Conservation (phyloP, 2,888 invertebrate species). For the Pegoplata infirma region DNA sequence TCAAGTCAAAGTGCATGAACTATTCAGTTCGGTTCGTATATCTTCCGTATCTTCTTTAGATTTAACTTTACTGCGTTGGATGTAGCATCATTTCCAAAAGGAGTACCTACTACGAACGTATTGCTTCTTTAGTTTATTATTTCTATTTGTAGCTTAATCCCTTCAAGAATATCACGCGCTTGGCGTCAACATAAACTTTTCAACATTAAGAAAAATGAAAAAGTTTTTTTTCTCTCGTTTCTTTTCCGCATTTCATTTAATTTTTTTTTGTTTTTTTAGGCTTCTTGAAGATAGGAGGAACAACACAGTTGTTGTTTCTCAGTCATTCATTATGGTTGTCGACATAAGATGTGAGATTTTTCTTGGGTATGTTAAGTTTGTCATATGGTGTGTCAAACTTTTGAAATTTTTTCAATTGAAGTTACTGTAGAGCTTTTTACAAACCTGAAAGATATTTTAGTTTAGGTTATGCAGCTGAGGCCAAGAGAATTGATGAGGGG, state of each 20-base stretch:
- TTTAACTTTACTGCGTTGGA: not conserved
- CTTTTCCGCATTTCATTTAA: constrained; percentile 23
- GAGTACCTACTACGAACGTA: not conserved
- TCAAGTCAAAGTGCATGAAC: constrained; percentile 49
- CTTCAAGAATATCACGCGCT: constrained; percentile 59
- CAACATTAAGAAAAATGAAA: constrained; percentile 45
- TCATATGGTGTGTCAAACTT: not conserved
- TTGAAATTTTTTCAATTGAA: too few species aligned
- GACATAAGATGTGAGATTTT: not conserved
- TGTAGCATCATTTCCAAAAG: constrained; percentile 5
- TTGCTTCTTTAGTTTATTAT: constrained; percentile 29
- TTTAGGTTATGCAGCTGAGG: too few species aligned
- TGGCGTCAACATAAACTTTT: constrained; percentile 58
- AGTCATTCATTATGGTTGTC: constrained; percentile 23
- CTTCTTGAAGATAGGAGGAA: not conserved
- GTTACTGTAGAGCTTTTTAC: too few species aligned
- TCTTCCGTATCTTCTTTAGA: constrained; percentile 12
- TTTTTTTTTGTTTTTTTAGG: constrained; percentile 36
- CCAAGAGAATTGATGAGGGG: too few species aligned
- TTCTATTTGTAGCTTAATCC: constrained; percentile 56
- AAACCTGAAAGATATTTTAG: too few species aligned
- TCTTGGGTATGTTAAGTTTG: not conserved
- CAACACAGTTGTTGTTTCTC: constrained; percentile 2
- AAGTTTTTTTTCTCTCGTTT: constrained; percentile 25
- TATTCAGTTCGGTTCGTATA: constrained; percentile 24